These are phyloP conservation scores for Neotoxoptera formosana DNA, from an alignment of 1,140 invertebrate genomes.

Conservation along the genomic window DNA sequence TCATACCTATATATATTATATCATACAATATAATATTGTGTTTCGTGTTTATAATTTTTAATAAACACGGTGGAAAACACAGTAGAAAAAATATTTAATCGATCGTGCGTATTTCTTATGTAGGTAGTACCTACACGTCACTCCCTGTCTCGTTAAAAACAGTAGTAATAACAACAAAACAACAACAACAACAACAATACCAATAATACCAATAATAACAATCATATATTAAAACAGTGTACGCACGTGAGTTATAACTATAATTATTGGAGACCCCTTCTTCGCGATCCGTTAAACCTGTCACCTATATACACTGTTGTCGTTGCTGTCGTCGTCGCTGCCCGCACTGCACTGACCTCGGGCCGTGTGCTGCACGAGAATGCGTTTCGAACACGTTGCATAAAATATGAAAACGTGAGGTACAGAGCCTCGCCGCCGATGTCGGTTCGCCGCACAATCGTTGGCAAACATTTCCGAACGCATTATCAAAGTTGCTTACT, in stretches of 20 bases:
- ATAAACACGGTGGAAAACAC: not conserved
- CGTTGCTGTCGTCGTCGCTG: not conserved
- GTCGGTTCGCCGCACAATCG: not conserved
- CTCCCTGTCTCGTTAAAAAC: not conserved
- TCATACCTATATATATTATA: not conserved
- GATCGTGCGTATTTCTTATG: not conserved
- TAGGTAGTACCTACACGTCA: not conserved
- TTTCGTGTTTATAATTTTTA: not conserved
- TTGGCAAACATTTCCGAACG: not conserved
- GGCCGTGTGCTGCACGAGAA: not conserved
- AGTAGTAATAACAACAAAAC: not conserved
- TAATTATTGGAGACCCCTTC: not conserved
- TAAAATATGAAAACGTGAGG: not conserved
- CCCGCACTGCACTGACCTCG: not conserved
- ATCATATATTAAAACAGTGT: not conserved
- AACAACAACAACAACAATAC: not conserved
- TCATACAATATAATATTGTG: not conserved
- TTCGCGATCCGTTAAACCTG: not conserved
- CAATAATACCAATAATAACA: not conserved
- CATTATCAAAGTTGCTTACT: constrained; percentile 29
- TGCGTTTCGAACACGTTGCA: not conserved
- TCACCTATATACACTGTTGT: not conserved
- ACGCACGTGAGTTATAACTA: not conserved
- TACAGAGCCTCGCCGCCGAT: not conserved
- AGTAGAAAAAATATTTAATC: not conserved